phyloP scores from a whole-genome alignment of 2,113 vertebrate species.

The Orycteropus afer region DNA sequence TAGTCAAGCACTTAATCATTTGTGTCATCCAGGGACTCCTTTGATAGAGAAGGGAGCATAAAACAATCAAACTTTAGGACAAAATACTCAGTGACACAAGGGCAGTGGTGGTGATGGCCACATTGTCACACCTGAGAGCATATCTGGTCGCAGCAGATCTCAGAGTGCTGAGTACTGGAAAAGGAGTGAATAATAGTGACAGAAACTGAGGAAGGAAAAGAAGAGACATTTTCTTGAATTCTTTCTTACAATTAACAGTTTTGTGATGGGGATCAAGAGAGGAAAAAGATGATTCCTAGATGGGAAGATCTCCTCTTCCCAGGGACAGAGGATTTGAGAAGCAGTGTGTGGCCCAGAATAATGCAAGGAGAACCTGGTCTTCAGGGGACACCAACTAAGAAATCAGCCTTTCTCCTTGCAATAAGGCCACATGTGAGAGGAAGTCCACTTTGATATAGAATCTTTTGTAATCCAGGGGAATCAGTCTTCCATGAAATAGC shows the following conservation, averaged over 20 bases:
- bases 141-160: neutral
- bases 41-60: neutral
- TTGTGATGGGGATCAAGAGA: neutral
- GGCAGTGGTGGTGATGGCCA: too few species aligned
- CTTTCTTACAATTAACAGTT: neutral
- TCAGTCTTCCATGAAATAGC: neutral
- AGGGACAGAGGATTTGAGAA: neutral
- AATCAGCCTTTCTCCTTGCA: neutral
- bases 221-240: neutral
- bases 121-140: neutral
- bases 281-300: neutral
- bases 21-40: neutral
- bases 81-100: fast-evolving
- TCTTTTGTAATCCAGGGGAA: neutral
- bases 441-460: neutral
- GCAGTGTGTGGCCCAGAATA: neutral
- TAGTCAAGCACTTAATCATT: neutral
- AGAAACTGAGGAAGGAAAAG: neutral
- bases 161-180: neutral
- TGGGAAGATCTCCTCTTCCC: neutral
- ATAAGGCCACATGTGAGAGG: fast-evolving
- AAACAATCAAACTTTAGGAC: neutral
- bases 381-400: neutral
- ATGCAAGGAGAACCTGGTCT: neutral
- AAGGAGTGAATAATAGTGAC: neutral